A percentile compares a stretch with the other conserved stretches of the same genome.
Conservation (phyloP, 2,797 vertebrate genomes). For the Sebastes iracundus region DNA sequence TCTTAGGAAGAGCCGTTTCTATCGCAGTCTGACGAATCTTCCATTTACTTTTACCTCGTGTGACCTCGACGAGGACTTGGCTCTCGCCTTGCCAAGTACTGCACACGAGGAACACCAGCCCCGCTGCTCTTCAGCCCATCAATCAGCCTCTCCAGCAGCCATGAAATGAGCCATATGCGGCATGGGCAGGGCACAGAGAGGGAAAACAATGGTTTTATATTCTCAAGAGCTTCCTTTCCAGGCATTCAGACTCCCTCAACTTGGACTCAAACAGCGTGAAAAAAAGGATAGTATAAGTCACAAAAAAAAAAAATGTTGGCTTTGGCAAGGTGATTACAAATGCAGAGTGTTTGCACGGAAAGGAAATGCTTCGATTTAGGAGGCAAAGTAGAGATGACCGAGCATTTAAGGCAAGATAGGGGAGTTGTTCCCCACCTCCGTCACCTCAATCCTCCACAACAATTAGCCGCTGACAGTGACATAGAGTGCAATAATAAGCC, state of each 20-base stretch:
- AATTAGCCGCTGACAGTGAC: slow-evolving; percentile 66
- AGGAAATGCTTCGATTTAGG: slow-evolving; percentile 18
- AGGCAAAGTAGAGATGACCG: slow-evolving; percentile 35
- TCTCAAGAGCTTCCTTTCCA: slow-evolving; percentile 17
- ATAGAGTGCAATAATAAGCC: slow-evolving; percentile 59
- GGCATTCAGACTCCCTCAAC: not conserved
- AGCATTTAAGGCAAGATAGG: slow-evolving; percentile 33
- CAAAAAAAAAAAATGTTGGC: slow-evolving; percentile 2
- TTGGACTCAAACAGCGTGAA: not conserved
- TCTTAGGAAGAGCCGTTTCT: slow-evolving; percentile 3
- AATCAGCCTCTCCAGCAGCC: slow-evolving; percentile 68
- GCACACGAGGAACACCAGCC: slow-evolving; percentile 30
- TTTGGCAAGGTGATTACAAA: slow-evolving; percentile 22
- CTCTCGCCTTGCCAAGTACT: not conserved
- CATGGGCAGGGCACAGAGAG: slow-evolving; percentile 14
- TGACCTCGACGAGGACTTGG: slow-evolving; percentile 31
- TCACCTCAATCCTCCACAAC: slow-evolving; percentile 46
- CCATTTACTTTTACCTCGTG: slow-evolving; percentile 36
- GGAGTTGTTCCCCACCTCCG: not conserved
- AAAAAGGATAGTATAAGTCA: not conserved
- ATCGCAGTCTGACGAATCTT: slow-evolving; percentile 14
- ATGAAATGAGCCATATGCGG: slow-evolving; percentile 68
- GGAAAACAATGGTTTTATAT: slow-evolving; percentile 41
- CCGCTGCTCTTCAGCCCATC: slow-evolving; percentile 46
- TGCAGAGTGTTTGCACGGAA: not conserved